Conservation (phyloP, 2,113 vertebrate genomes). For the Syngnathoides biaculeatus region DNA sequence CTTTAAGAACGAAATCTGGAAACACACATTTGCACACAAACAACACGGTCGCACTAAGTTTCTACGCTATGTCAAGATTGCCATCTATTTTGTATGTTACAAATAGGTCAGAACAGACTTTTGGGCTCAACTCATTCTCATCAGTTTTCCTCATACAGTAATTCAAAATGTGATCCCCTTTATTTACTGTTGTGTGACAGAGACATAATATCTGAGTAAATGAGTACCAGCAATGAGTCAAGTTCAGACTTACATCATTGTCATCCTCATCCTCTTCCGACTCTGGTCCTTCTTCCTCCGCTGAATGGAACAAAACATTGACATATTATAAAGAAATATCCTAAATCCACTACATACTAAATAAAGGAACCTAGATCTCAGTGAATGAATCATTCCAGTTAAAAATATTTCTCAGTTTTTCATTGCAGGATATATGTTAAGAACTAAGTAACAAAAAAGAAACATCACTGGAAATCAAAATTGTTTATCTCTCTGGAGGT, state of each 20-base stretch:
- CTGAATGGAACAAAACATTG: constrained; percentile 53
- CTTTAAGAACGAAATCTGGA: not conserved
- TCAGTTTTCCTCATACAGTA: not conserved
- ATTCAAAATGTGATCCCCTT: not conserved
- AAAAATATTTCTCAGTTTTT: no score
- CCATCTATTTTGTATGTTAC: not conserved
- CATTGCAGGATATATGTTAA: no score
- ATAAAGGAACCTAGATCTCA: not conserved
- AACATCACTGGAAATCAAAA: no score
- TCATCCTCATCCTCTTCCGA: constrained; percentile 91
- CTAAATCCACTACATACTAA: not conserved
- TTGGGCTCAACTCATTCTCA: not conserved
- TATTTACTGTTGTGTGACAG: not conserved
- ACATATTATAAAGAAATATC: not conserved
- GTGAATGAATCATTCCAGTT: not conserved
- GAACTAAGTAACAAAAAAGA: no score
- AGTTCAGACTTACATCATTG: constrained; percentile 77
- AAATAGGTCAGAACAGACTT: not conserved
- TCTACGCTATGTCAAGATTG: not conserved
- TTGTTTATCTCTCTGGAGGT: no score
- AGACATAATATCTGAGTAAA: not conserved
- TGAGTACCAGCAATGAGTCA: not conserved
- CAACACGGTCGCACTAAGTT: not conserved
- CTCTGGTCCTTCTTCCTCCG: constrained; percentile 78
- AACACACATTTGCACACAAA: not conserved